Base-by-base conservation (phyloP, 1,140 invertebrate genomes). In the Meloidogyne hapla region DNA sequence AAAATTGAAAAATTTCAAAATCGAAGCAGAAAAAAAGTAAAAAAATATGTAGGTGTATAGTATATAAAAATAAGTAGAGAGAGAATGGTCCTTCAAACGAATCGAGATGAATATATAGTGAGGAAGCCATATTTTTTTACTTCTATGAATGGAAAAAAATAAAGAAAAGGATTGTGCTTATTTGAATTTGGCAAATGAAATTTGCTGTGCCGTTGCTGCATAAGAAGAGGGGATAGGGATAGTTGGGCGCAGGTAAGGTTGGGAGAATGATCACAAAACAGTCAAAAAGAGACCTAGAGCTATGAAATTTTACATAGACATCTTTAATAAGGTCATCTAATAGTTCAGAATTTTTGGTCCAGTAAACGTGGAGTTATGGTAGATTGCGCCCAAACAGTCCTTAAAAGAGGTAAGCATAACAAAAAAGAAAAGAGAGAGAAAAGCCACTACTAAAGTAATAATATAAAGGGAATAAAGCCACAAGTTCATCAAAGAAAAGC, bases 171-270 rank as follows among this genome's bases (percentile, higher is more conserved):
- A 33, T 48, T 42, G 70, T 62, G 70, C 70, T 73, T 73, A 73
- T 73, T 70, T 56, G 69, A 70, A 70, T 70, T 73, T 73, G 70
- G 70, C 70, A 73, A 73, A 73, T 73, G 70, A 73, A 73, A 73
- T 73, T 73, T 73, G 21, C 69, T 25, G 2, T n/a, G 70, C 33
- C 33, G 33, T 33, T 48, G 33, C 70, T 23, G 70, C 15, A 28
- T 26, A 21, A 69, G 45, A 56, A 28, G 10, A 1, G 69, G 45
- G 45, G 18, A 15, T 18, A 56, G 69, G 56, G 26, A 23, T 63
- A n/a, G n/a, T 63, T 13, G 9, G 70, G 56, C 9, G 21, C 23
- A 25, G 15, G 5, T 4, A 1, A 18, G 12, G 69, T n/a, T n/a
- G 13, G 15, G 69, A 9, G 15, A 56, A 33, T 26, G n/a, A 0